Conservation (phyloP, 2,888 invertebrate species). For the Clitarchus hookeri region DNA sequence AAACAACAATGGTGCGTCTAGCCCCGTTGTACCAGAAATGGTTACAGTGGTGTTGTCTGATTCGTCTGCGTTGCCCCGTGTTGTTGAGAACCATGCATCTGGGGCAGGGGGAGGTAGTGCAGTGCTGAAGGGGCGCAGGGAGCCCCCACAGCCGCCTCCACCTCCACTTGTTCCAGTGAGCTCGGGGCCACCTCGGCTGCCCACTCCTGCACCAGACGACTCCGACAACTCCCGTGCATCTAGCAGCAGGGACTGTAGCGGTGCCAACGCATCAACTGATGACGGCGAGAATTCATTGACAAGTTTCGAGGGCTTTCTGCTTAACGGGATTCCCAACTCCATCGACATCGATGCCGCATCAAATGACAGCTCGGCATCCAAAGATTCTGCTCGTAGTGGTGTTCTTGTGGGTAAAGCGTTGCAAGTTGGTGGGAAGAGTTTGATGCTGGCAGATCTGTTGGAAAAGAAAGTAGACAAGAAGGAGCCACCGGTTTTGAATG, state of each 20-base stretch:
- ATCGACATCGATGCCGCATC: conserved; percentile 58
- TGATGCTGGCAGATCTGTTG: conserved; percentile 80
- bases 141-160: conserved; percentile 57
- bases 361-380: conserved; percentile 53
- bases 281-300: conserved; percentile 65
- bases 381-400: conserved; percentile 59
- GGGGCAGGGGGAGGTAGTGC: conserved; percentile 44
- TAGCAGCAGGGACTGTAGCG: conserved; percentile 53
- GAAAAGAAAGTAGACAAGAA: conserved; percentile 73
- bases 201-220: conserved; percentile 54
- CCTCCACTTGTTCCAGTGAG: conserved; percentile 58
- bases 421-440: conserved; percentile 59
- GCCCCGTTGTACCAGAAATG: neutral
- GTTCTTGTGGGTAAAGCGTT: conserved; percentile 55
- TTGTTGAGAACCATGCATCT: conserved; percentile 30
- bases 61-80: neutral
- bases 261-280: conserved; percentile 57
- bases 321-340: conserved; percentile 62
- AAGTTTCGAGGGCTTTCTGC: conserved; percentile 65
- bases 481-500: conserved; percentile 62
- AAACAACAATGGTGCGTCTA: neutral
- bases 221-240: conserved; percentile 63
- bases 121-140: conserved; percentile 52
- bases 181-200: conserved; percentile 40
- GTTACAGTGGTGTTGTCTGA: neutral